phyloP scores from a whole-genome alignment of 2,113 vertebrate species.

The Eublepharis macularius region DNA sequence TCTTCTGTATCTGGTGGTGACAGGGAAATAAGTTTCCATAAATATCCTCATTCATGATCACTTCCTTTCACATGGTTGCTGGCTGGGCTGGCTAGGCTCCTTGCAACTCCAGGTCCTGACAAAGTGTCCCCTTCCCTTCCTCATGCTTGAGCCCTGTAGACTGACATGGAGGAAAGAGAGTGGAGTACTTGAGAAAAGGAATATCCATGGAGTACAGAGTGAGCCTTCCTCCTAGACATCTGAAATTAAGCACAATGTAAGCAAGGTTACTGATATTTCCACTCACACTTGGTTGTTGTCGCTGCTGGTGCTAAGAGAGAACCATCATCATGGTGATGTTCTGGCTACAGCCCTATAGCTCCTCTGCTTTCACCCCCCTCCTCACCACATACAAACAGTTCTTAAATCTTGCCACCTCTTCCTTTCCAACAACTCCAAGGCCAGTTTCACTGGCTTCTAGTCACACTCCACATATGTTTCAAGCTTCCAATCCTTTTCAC shows the following conservation, averaged over 20 bases:
- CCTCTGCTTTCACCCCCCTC: too few relatives aligned
- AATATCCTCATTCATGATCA: too few relatives aligned
- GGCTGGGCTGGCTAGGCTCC: too few relatives aligned
- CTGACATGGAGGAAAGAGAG: not conserved
- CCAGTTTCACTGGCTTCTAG: not conserved
- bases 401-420: not conserved
- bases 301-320: not conserved
- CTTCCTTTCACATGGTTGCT: too few relatives aligned
- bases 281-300: too few relatives aligned
- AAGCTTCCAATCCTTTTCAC: not conserved
- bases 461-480: not conserved
- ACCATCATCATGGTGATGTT: not conserved
- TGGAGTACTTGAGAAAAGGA: not conserved
- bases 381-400: not conserved
- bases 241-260: not conserved
- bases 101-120: too few relatives aligned
- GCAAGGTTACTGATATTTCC: not conserved
- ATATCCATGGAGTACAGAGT: not conserved
- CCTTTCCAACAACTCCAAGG: not conserved
- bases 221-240: not conserved
- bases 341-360: not conserved
- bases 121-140: too few relatives aligned
- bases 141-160: not conserved
- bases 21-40: too few relatives aligned
- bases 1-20: too few relatives aligned